Evolutionary conservation across 2,888 invertebrate genomes (phyloP).

Genomic region (Tiliacea citrago): DNA sequence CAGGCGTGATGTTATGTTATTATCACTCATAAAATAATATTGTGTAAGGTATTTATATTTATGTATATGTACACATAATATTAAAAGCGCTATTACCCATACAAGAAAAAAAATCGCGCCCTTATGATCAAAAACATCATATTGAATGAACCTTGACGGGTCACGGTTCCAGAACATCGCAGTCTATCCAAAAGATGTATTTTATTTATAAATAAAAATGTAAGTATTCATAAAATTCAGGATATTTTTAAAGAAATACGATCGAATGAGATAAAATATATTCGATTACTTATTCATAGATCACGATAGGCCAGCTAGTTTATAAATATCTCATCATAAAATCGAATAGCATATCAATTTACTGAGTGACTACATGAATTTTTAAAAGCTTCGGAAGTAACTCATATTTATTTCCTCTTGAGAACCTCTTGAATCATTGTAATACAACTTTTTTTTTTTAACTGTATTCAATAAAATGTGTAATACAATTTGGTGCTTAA

Average conservation of each 20-base stretch:
- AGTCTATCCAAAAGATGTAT: slow-evolving; percentile 12
- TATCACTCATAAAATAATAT: no score
- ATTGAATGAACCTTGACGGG: slow-evolving; percentile 1
- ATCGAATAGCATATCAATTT: slow-evolving; percentile 52
- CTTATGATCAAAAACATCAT: slow-evolving; percentile 3
- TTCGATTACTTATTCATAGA: slow-evolving; percentile 60
- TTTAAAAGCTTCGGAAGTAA: slow-evolving; percentile 23
- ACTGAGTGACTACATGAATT: slow-evolving; percentile 47
- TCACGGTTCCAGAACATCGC: slow-evolving; percentile 22
- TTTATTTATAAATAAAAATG: slow-evolving; percentile 43
- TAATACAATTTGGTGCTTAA: neutral
- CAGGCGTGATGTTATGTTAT: no score
- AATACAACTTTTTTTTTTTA: neutral
- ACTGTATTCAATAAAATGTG: neutral
- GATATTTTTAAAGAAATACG: slow-evolving; percentile 47
- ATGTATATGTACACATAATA: neutral
- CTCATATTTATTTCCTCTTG: slow-evolving; percentile 20
- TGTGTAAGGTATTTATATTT: neutral
- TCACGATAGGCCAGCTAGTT: slow-evolving; percentile 57
- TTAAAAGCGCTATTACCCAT: neutral
- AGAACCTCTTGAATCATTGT: neutral
- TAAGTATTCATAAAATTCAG: slow-evolving; percentile 50
- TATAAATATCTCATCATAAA: slow-evolving; percentile 59
- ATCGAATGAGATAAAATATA: slow-evolving; percentile 56
- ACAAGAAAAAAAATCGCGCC: neutral